These are phyloP conservation scores for Uropetala carovei DNA, from an alignment of 2,888 invertebrate species.

Conservation along the genomic window DNA sequence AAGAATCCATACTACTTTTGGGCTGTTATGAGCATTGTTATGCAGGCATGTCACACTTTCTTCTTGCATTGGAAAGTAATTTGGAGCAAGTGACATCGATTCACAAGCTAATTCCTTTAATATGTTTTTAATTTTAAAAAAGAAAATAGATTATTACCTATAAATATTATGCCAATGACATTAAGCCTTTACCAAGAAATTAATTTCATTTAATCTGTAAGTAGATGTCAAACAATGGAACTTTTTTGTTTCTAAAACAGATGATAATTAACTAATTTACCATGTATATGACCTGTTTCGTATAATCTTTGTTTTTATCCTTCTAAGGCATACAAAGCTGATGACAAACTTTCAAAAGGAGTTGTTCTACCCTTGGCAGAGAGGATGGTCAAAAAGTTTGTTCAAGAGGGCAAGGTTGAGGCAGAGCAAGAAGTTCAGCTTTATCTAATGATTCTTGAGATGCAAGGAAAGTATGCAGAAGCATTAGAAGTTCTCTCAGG, in stretches of 20 bases:
- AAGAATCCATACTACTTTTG: conserved; percentile 99
- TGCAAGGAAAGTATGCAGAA: conserved; percentile 83
- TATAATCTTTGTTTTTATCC: not conserved
- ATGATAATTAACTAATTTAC: no score
- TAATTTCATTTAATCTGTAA: no score
- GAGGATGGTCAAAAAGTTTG: conserved; percentile 94
- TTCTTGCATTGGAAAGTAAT: not conserved
- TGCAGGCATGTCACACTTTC: conserved; percentile 83
- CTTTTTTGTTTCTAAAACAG: no score
- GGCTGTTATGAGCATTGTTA: conserved; percentile 97
- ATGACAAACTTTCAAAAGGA: conserved; percentile 76
- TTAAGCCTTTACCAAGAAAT: no score
- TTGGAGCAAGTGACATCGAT: no score
- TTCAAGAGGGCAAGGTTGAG: conserved; percentile 90
- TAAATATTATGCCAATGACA: no score
- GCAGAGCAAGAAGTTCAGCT: conserved; percentile 96
- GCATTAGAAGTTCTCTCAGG: conserved; percentile 89
- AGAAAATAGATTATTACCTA: not conserved
- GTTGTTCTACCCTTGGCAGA: conserved; percentile 92
- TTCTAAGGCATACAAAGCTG: conserved; percentile 70
- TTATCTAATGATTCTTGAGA: conserved; percentile 90
- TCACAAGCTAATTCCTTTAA: not conserved
- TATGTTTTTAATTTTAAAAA: not conserved
- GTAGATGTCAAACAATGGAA: no score
- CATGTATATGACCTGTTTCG: no score